Conservation (phyloP, 2,888 invertebrate genomes). For the Nesidiocoris tenuis region DNA sequence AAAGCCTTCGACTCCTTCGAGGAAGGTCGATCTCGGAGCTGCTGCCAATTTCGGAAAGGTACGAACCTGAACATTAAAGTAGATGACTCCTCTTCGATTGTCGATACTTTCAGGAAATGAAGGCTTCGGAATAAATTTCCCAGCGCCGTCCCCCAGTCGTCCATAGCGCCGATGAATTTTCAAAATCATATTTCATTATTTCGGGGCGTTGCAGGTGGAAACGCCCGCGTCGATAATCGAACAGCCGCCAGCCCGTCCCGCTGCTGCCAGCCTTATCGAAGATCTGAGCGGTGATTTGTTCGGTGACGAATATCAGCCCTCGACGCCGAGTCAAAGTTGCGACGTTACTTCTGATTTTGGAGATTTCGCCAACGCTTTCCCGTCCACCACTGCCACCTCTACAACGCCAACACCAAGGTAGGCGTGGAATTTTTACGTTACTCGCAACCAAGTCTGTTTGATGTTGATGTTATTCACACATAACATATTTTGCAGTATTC, state of each 20-base stretch:
- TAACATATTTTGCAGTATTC: not conserved
- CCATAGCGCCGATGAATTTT: too few species aligned
- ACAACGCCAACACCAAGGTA: not conserved
- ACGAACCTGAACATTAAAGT: too few species aligned
- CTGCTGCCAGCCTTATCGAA: conserved; percentile 18
- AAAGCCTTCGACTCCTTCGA: conserved; percentile 54
- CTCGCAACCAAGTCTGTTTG: too few species aligned
- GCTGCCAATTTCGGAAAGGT: conserved; percentile 62
- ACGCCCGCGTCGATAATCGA: conserved; percentile 14
- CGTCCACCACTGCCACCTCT: conserved; percentile 6
- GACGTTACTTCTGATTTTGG: conserved; percentile 64
- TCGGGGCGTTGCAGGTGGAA: conserved; percentile 16
- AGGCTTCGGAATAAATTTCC: too few species aligned
- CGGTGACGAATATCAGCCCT: not conserved
- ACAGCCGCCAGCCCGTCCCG: conserved; percentile 11
- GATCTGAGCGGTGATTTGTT: conserved; percentile 26
- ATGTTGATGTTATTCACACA: too few species aligned
- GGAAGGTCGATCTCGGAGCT: conserved; percentile 66
- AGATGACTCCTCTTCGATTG: too few species aligned
- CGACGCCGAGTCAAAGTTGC: not conserved
- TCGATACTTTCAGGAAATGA: too few species aligned
- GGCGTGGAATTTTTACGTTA: too few species aligned
- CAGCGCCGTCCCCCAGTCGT: too few species aligned
- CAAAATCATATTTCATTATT: too few species aligned
- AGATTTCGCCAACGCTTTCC: conserved; percentile 73